These are phyloP conservation scores for Catharus ustulatus DNA, from an alignment of 2,797 vertebrate species.

Conservation along the genomic window DNA sequence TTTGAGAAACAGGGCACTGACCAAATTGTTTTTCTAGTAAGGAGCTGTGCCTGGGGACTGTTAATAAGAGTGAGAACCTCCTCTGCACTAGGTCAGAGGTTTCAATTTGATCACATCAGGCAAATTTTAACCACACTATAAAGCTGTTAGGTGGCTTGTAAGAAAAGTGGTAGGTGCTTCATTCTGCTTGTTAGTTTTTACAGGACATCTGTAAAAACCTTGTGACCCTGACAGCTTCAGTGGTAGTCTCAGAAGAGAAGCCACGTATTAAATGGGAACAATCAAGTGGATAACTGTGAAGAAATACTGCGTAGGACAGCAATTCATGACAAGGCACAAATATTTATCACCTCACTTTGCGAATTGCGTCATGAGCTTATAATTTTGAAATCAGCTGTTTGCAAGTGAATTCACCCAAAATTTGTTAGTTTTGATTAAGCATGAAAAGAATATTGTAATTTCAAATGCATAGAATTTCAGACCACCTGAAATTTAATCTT, in stretches of 20 bases:
- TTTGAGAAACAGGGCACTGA: background rate
- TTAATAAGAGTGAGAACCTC: background rate
- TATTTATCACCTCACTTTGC: background rate
- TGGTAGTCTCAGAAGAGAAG: background rate
- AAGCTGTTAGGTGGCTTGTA: background rate
- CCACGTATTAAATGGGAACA: background rate
- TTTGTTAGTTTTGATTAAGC: background rate
- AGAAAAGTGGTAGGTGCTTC: background rate
- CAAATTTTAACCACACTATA: background rate
- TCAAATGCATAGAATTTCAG: background rate
- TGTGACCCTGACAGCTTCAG: background rate
- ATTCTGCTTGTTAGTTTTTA: background rate
- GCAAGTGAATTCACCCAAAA: background rate
- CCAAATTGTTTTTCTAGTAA: background rate
- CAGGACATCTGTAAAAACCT: background rate
- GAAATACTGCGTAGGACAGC: background rate
- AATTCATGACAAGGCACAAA: background rate
- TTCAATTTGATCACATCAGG: background rate
- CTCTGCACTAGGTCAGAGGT: background rate
- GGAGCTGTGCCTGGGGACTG: background rate
- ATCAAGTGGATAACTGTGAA: background rate
- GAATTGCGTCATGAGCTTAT: background rate
- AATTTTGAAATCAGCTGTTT: background rate
- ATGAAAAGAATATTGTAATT: background rate
- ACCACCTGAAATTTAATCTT: background rate